These are phyloP conservation scores for Poeciliopsis retropinna DNA, from an alignment of 2,113 vertebrate genomes.

Conservation along the genomic window DNA sequence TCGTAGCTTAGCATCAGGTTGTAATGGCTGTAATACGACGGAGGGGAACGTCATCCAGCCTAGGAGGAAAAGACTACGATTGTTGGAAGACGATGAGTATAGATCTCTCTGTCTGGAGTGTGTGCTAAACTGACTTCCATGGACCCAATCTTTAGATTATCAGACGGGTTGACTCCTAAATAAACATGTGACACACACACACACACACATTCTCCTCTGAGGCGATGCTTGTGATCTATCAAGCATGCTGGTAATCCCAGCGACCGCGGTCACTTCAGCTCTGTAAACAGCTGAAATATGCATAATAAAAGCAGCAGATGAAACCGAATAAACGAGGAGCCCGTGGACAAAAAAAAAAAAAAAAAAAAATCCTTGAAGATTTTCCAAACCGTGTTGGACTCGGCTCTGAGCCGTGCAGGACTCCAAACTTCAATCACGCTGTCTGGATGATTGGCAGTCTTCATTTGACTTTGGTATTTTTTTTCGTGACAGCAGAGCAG, in stretches of 20 bases:
- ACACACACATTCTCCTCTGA: conserved; percentile 41
- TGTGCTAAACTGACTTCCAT: conserved; percentile 18
- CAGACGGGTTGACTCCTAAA: conserved; percentile 23
- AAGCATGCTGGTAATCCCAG: conserved; percentile 70
- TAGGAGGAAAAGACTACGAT: background rate
- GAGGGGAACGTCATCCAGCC: background rate
- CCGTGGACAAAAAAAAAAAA: conserved; percentile 41
- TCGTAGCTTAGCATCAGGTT: too few relatives aligned
- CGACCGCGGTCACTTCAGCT: conserved; percentile 64
- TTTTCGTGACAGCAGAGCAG: conserved; percentile 30
- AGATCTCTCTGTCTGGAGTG: background rate
- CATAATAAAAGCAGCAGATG: conserved; percentile 74
- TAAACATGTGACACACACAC: conserved; percentile 33
- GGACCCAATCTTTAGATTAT: conserved; percentile 33
- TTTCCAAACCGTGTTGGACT: conserved; percentile 64
- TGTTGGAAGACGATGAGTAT: background rate
- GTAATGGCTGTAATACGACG: background rate
- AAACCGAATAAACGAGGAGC: conserved; percentile 72
- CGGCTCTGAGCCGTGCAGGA: conserved; percentile 9
- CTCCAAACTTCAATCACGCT: conserved; percentile 41
- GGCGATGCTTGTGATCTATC: conserved; percentile 64
- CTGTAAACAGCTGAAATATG: conserved; percentile 79
- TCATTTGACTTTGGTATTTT: conserved; percentile 53
- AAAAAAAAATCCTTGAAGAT: conserved; percentile 59
- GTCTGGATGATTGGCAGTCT: conserved; percentile 47